Base-by-base conservation (phyloP, 2,797 vertebrate species). In the Peromyscus aztecus region DNA sequence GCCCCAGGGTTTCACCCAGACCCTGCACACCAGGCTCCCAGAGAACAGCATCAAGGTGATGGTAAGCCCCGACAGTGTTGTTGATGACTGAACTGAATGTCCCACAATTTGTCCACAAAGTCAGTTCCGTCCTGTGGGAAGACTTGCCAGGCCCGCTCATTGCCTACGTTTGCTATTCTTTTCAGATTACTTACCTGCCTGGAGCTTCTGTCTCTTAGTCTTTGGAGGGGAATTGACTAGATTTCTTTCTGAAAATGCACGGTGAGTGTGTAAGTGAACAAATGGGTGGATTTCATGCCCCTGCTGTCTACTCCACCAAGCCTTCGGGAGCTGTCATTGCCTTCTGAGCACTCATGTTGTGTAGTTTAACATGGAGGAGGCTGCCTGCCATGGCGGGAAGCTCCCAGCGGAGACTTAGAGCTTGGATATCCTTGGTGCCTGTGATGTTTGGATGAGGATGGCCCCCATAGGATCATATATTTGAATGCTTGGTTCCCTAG, bases 1-100 rank as follows among this genome's bases (percentile, higher is more conserved):
- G 46, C 23, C 4, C n/a, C 2, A 0, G 31, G 0, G 1, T 27
- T 55, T 46, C 4, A 0, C 3, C 4, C 37, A 5, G 46, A 83
- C 34, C 8, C n/a, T 57, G 14, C 31, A 65, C 17, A 8, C 5
- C 37, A 19, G 71, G 29, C 37, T 67, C 14, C 27, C 13, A 16
- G 55, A 29, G 46, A 5, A 0, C 27, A 4, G 0, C 13, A 37
- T 46, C 37, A 0, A 27, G 1, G 12, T 23, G 17, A 71, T 2
- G 0, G 1, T 80, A 6, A n/a, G 40, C 19, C 67, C 55, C 52
- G 43, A 16, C 31, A 11, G 17, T 3, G 0, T 55, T 67, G 34
- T 4, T 71, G n/a, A 40, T 55, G 43, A 49, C 34, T 65, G 59
- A 29, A 23, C 43, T 46, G 29, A 19, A 16, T 31, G 91, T n/a